These are phyloP conservation scores for Autographa gamma DNA, from an alignment of 2,888 invertebrate species.

Conservation along the genomic window DNA sequence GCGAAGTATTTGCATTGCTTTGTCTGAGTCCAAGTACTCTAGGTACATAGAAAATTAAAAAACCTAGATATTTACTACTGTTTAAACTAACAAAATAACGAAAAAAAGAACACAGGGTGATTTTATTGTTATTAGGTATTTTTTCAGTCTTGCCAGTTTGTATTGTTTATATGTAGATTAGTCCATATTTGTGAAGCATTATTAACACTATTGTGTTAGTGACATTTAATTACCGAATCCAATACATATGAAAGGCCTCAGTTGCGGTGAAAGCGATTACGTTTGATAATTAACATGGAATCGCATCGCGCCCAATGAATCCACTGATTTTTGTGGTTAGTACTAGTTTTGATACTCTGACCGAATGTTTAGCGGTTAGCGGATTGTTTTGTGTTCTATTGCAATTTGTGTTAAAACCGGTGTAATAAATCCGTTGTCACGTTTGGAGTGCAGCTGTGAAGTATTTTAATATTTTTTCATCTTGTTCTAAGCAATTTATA, in stretches of 20 bases:
- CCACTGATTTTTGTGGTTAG: constrained; percentile 50
- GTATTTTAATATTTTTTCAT: no score
- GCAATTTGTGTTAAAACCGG: constrained; percentile 13
- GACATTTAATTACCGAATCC: constrained; percentile 34
- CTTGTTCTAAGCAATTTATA: no score
- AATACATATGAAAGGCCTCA: constrained; percentile 30
- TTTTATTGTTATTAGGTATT: no score
- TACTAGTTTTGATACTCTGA: constrained; percentile 34
- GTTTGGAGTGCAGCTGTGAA: no score
- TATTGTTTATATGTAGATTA: background rate
- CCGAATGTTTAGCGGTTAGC: constrained; percentile 34
- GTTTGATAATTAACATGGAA: constrained; percentile 50
- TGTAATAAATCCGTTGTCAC: background rate
- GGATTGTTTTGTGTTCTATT: constrained; percentile 28
- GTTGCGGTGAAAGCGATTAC: constrained; percentile 44
- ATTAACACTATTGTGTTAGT: constrained; percentile 8
- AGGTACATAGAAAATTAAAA: no score
- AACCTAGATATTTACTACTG: no score
- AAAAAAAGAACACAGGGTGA: no score
- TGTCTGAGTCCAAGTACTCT: no score
- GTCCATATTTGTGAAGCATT: background rate
- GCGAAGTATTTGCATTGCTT: no score
- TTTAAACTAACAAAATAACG: no score
- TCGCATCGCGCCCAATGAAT: constrained; percentile 25
- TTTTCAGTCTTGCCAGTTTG: no score